Conservation (phyloP, 2,888 invertebrate genomes). For the Callosobruchus maculatus region DNA sequence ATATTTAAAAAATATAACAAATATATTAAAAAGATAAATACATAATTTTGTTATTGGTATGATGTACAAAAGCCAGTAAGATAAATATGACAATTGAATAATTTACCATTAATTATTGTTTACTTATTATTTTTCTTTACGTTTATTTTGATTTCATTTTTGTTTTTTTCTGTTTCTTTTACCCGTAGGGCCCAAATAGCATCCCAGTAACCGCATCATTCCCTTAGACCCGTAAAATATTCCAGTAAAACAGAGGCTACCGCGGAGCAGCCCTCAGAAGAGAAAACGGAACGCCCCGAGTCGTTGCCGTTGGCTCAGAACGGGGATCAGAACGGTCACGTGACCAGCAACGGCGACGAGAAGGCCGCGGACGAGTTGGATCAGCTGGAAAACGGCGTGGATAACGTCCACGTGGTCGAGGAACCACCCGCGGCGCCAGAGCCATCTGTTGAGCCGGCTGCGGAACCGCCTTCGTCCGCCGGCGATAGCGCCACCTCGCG, state of each 20-base stretch:
- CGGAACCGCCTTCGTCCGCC: neutral
- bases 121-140: slow-evolving; percentile 9
- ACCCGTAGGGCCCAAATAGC: slow-evolving; percentile 44
- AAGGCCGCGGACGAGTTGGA: slow-evolving; percentile 24
- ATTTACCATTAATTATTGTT: neutral
- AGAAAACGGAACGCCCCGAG: slow-evolving; percentile 45
- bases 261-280: neutral
- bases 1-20: no score
- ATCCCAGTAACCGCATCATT: slow-evolving; percentile 35
- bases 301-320: slow-evolving; percentile 53
- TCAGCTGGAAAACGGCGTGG: slow-evolving; percentile 11
- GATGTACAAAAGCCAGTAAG: no score
- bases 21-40: no score
- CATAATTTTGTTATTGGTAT: no score
- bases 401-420: slow-evolving; percentile 8
- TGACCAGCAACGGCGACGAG: slow-evolving; percentile 23
- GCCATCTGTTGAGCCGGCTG: neutral
- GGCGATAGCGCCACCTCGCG: slow-evolving; percentile 28
- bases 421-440: neutral
- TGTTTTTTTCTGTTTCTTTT: slow-evolving; percentile 32
- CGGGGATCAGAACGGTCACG: slow-evolving; percentile 49
- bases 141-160: slow-evolving; percentile 25
- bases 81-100: no score
- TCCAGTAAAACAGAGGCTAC: slow-evolving; percentile 32
- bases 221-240: slow-evolving; percentile 28